Conservation (phyloP, 2,113 vertebrate species). For the Amphiprion percula region DNA sequence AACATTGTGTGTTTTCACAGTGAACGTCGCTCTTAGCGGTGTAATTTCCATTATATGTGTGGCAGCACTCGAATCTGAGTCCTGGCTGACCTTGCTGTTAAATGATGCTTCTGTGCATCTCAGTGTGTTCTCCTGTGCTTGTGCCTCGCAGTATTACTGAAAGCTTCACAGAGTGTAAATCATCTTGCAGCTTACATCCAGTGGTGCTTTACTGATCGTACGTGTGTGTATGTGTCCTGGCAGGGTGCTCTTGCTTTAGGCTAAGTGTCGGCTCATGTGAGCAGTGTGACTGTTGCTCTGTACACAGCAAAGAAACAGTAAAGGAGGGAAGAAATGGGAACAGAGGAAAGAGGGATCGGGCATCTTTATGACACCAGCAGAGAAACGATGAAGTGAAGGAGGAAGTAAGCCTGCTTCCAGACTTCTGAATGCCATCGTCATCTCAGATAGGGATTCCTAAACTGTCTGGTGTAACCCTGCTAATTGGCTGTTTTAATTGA, state of each 20-base stretch:
- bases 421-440: background rate
- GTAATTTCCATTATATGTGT: conserved; percentile 31
- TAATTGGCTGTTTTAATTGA: too few relatives aligned
- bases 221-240: background rate
- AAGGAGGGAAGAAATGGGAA: background rate
- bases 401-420: conserved; percentile 4
- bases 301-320: background rate
- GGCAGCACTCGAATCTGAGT: conserved; percentile 12
- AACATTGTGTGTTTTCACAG: background rate
- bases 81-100: conserved; percentile 31
- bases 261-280: conserved; percentile 61
- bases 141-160: background rate
- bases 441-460: background rate
- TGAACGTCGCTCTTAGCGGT: background rate
- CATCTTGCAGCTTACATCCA: conserved; percentile 14
- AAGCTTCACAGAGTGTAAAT: conserved; percentile 13
- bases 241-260: conserved; percentile 40
- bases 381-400: conserved; percentile 20
- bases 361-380: background rate
- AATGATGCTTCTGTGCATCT: conserved; percentile 6
- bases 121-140: background rate
- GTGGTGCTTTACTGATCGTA: background rate
- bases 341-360: background rate
- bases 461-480: background rate
- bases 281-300: conserved; percentile 38